These are phyloP conservation scores for Polyodon spathula DNA, from an alignment of 2,113 vertebrate species.

Conservation along the genomic window DNA sequence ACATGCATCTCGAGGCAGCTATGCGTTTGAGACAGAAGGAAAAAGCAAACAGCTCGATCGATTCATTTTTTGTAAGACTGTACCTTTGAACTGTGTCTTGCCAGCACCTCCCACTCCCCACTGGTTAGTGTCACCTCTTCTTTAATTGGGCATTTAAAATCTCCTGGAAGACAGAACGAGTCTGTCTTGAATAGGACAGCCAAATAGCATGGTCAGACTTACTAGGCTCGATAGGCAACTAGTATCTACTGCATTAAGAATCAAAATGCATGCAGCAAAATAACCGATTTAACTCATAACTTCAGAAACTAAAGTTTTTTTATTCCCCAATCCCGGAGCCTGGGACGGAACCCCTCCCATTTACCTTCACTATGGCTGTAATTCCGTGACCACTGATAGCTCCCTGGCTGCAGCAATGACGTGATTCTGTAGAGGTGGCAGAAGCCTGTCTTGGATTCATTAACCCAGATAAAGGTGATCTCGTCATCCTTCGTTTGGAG, in stretches of 20 bases:
- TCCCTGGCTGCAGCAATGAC: constrained; percentile 57
- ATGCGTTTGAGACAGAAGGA: not conserved
- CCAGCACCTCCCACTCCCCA: constrained; percentile 91
- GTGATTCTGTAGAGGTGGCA: constrained; percentile 88
- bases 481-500: constrained; percentile 76
- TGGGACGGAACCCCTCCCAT: constrained; percentile 16
- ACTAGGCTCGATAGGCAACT: too few species aligned
- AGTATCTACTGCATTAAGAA: not conserved
- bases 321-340: too few species aligned
- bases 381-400: constrained; percentile 66
- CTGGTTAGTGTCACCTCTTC: constrained; percentile 80
- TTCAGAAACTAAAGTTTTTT: too few species aligned
- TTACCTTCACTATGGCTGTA: constrained; percentile 68
- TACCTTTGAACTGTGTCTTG: constrained; percentile 90
- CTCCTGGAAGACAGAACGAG: constrained; percentile 50
- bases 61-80: not conserved
- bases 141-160: constrained; percentile 83
- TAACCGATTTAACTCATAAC: too few species aligned
- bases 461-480: constrained; percentile 81
- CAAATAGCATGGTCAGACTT: not conserved
- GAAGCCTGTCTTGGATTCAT: constrained; percentile 86
- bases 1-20: not conserved
- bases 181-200: accelerated
- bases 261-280: constrained; percentile 2
- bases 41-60: too few species aligned